Evolutionary conservation across 1,140 invertebrate genomes (phyloP).

Genomic region (Cydia splendana): DNA sequence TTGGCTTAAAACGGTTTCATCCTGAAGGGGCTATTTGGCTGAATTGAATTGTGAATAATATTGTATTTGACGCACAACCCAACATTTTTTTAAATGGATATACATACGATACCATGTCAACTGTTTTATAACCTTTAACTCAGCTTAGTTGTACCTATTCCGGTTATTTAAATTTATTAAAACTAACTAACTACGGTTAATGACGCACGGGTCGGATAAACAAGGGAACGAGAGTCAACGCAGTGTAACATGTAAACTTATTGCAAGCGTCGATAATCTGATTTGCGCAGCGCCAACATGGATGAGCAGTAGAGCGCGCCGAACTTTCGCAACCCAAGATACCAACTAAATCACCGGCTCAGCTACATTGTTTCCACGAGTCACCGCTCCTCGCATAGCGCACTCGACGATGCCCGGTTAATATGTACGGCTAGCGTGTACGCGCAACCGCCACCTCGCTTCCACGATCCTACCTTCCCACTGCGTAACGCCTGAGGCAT

Average conservation of each 20-base stretch:
- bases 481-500: background rate
- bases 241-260: conserved; percentile 41
- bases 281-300: conserved; percentile 60
- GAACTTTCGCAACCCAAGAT: conserved; percentile 61
- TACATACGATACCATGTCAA: too few species aligned
- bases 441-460: conserved; percentile 12
- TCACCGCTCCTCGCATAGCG: conserved; percentile 13
- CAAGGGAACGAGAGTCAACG: conserved; percentile 1
- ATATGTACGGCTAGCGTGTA: conserved; percentile 7
- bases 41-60: conserved; percentile 12
- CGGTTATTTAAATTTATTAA: too few species aligned
- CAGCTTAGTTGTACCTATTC: too few species aligned
- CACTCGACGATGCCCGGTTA: background rate
- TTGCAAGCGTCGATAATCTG: conserved; percentile 56
- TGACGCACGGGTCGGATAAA: background rate
- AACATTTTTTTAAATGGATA: too few species aligned
- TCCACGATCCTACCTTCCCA: background rate
- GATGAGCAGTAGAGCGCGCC: conserved; percentile 60
- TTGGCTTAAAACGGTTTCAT: conserved; percentile 8
- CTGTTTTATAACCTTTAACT: too few species aligned
- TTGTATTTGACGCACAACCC: background rate
- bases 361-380: conserved; percentile 28
- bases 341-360: conserved; percentile 11
- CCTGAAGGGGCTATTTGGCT: background rate
- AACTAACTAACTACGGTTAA: background rate